Evolutionary conservation across 2,113 vertebrate genomes (phyloP), one percentile per base, ranked within the genome.

Genomic region (cat (Felis catus)): DNA sequence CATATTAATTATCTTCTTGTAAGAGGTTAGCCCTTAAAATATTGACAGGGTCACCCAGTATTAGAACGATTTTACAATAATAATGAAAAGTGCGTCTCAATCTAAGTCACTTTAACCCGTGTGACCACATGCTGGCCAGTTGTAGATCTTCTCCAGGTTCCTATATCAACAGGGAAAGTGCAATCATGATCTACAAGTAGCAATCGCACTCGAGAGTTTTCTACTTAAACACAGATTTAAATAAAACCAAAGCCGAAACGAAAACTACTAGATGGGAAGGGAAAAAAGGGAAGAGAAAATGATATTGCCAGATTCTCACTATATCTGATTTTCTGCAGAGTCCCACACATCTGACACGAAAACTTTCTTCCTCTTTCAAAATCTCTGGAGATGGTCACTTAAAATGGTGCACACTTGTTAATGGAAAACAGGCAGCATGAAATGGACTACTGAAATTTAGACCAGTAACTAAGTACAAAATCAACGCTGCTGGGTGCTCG

Each of bases 191-290:
- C 45, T 65, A 58, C 0, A 73, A 76, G 23, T 3, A 85, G 66
- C 23, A 92, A 95, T 95, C 4, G 2, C 36, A 91, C 48, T 80
- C 21, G 66, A 93, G 61, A 33, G 51, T 83, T 36, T 82, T 95
- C 13, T 63, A 11, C 33, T 82, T 94, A 95, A 89, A 89, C 7
- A 27, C 5, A 31, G n/a, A 81, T 29, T 74, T 27, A 82, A 84
- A 48, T n/a, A 80, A 93, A 91, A 92, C 88, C 39, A 79, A 94
- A 95, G 48, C 13, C 71, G 79, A 84, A 93, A 53, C 39, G 76
- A 93, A 74, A 92, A 70, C 25, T 86, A 66, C 55, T 84, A 53
- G n/a, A 48, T 48, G 27, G 16, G 9, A 71, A 41, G 53, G 71
- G 31, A 58, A 45, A 68, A 15, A 53, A 79, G 11, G 25, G 4